Evolutionary conservation across 2,888 invertebrate species (phyloP), one percentile per base, ranked within the genome.

Genomic region (Acronicta aceris): DNA sequence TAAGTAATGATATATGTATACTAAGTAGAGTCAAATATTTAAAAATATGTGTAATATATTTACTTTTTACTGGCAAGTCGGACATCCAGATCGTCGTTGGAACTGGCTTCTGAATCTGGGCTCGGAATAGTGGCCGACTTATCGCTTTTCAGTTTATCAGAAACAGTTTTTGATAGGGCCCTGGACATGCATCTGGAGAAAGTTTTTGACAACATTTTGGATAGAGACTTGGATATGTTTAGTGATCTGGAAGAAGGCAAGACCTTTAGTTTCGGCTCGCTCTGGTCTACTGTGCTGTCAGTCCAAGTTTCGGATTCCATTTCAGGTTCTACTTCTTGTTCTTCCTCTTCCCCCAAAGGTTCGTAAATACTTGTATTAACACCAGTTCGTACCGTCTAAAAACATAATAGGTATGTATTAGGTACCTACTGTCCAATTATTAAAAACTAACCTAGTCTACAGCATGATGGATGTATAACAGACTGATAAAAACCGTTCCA

Each of bases 81-180:
- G 1, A 93, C 93, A 52, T 77, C 66, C 45, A 93, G 46, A 62
- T 93, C 93, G 67, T 93, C 93, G 1, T 59, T 25, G 5, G 83
- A 74, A 5, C 25, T 9, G 5, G 84, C 71, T 7, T 67, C 30
- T 30, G 78, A 65, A 0, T 81, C 80, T 7, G 25, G 12, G 4
- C 67, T 41, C 0, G 59, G n/a, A 8, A 16, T 17, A 5, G 50
- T 17, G 16, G 67, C 51, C 25, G 78, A 80, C 42, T 57, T 78
- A 4, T 67, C 17, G 12, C 61, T 72, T 55, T 68, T 83, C 5
- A 78, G 62, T 50, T 50, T 51, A 0, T 65, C 81, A 49, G 76
- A 74, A 2, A 80, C 65, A 0, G 79, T 65, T 52, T 75, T 82
- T 27, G 84, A 73, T 40, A 82, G 42, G 5, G 81, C 74, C 67